Evolutionary conservation across 2,797 vertebrate species (phyloP).

Genomic region (Parauchenoglanis ngamensis): DNA sequence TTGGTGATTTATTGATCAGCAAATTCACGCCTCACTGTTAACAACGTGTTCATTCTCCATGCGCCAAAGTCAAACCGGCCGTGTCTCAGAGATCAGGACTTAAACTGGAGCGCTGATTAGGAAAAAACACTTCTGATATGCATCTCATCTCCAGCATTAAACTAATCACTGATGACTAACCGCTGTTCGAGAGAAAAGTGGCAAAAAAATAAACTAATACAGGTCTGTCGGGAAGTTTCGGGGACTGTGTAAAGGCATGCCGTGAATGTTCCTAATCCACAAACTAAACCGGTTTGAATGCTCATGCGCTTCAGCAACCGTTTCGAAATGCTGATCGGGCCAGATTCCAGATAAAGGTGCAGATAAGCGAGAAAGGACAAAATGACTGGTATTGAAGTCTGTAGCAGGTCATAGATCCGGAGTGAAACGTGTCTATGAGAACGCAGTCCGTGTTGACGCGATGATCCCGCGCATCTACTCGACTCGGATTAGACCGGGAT

Average conservation of each 20-base stretch:
- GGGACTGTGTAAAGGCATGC: neutral
- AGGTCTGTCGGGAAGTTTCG: neutral
- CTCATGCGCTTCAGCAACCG: neutral
- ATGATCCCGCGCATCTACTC: neutral
- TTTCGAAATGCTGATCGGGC: neutral
- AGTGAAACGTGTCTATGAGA: neutral
- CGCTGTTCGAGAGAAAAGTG: neutral
- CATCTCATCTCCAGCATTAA: neutral
- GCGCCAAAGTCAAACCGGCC: neutral
- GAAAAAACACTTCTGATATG: neutral
- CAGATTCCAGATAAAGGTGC: neutral
- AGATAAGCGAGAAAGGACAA: neutral
- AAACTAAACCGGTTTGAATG: slow-evolving; percentile 31
- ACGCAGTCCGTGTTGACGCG: too few species aligned
- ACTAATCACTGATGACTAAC: neutral
- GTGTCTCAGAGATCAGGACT: neutral
- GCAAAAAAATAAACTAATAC: neutral
- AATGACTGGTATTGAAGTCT: too few species aligned
- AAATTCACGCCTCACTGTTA: neutral
- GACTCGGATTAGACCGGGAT: neutral
- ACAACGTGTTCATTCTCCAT: neutral
- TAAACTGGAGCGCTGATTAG: neutral
- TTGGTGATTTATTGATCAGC: neutral
- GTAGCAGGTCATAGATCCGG: too few species aligned
- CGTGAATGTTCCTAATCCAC: slow-evolving; percentile 13